A percentile compares a stretch with the other conserved stretches of the same genome.
Conservation (phyloP, 2,797 vertebrate genomes). For the Sebastes itinus region DNA sequence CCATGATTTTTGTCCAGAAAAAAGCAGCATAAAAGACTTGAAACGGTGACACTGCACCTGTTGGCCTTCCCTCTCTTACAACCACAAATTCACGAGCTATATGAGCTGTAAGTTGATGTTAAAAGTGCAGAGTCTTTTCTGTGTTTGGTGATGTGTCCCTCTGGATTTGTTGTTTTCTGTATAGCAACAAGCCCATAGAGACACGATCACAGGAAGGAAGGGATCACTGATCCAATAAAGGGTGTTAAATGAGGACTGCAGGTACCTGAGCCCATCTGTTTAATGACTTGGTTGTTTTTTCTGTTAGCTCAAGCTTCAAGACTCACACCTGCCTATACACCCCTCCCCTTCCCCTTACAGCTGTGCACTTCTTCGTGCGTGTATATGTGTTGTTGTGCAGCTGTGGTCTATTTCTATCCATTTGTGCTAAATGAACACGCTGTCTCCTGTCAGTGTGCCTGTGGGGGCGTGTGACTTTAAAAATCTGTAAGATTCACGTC, state of each 20-base stretch:
- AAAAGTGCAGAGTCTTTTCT: background rate
- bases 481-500: conserved; percentile 57
- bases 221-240: background rate
- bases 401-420: conserved; percentile 21
- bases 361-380: background rate
- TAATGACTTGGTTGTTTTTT: background rate
- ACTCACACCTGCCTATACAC: background rate
- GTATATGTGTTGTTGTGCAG: conserved; percentile 6
- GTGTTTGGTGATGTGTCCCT: background rate
- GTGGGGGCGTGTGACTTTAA: conserved; percentile 47
- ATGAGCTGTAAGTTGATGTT: background rate
- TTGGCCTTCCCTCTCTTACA: background rate
- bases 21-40: background rate
- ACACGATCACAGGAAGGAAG: background rate
- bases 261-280: background rate
- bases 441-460: conserved; percentile 29
- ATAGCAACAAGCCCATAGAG: background rate
- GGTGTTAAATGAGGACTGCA: background rate
- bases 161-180: background rate
- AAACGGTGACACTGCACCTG: background rate
- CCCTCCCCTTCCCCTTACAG: background rate
- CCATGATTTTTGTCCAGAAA: background rate
- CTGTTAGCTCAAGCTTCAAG: background rate
- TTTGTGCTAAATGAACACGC: conserved; percentile 15
- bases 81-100: background rate